phyloP scores from a whole-genome alignment of 2,888 invertebrate species.

The Troglohyphantes excavatus region DNA sequence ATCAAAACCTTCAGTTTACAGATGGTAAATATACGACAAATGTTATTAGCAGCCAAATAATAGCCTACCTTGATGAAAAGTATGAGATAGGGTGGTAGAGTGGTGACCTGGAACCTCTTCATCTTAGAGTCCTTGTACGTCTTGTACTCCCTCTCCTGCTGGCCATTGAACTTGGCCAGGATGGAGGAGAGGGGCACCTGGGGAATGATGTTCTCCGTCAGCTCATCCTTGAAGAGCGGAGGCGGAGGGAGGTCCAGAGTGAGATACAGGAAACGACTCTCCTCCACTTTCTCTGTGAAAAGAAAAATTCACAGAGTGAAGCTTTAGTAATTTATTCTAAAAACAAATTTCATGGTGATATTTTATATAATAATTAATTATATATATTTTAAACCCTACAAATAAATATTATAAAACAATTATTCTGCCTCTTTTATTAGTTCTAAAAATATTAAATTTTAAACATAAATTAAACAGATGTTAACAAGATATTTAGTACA shows the following conservation, averaged over 20 bases:
- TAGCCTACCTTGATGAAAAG: constrained; percentile 91
- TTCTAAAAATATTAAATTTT: too few relatives aligned
- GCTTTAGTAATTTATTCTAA: not conserved
- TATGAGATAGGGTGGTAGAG: constrained; percentile 96
- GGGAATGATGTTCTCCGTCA: constrained; percentile 99
- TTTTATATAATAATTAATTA: not conserved
- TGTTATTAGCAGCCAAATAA: too few relatives aligned
- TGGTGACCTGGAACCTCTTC: constrained; percentile 97
- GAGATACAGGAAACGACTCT: constrained; percentile 96
- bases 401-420: too few relatives aligned
- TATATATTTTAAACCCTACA: too few relatives aligned
- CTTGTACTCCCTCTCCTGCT: constrained; percentile 98
- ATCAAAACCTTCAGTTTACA: too few relatives aligned
- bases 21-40: too few relatives aligned
- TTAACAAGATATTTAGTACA: too few relatives aligned
- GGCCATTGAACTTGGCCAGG: constrained; percentile 97
- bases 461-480: too few relatives aligned
- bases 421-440: too few relatives aligned
- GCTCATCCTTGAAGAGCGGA: constrained; percentile 98
- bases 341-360: not conserved
- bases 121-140: constrained; percentile 99
- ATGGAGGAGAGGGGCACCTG: constrained; percentile 97
- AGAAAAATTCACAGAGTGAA: not conserved
- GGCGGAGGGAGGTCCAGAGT: constrained; percentile 96
- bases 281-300: constrained; percentile 86